phyloP scores from a whole-genome alignment of 2,888 invertebrate species.

The Molorchus minor region DNA sequence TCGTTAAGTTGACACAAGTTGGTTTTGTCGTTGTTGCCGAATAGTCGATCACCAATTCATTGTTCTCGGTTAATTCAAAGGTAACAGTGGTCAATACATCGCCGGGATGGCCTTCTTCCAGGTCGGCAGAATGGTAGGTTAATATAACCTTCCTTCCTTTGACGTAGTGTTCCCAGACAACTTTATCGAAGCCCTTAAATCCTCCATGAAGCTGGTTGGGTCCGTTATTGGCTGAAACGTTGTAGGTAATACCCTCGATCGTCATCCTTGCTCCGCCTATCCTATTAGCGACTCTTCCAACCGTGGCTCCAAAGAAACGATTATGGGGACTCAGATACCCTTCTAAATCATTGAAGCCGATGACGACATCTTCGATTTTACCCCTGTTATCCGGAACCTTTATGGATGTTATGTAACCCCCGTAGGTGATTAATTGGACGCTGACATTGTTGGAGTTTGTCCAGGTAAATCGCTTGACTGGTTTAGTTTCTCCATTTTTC shows the following conservation, averaged over 20 bases:
- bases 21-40: conserved; percentile 78
- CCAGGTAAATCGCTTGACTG: conserved; percentile 72
- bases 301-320: conserved; percentile 76
- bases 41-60: conserved; percentile 79
- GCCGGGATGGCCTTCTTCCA: conserved; percentile 91
- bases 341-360: conserved; percentile 83
- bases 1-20: conserved; percentile 86
- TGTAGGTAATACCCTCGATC: conserved; percentile 73
- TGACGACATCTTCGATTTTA: conserved; percentile 76
- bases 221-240: conserved; percentile 75
- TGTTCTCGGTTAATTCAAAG: conserved; percentile 77
- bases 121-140: conserved; percentile 78
- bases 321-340: conserved; percentile 64
- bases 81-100: conserved; percentile 74
- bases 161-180: conserved; percentile 42
- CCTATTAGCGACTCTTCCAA: conserved; percentile 87
- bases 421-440: conserved; percentile 76
- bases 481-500: conserved; percentile 57
- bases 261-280: conserved; percentile 76
- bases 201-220: conserved; percentile 87
- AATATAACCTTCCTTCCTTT: conserved; percentile 69
- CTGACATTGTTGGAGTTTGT: conserved; percentile 71
- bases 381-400: conserved; percentile 79
- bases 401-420: conserved; percentile 82
- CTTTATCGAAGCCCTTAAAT: conserved; percentile 80